phyloP scores from a whole-genome alignment of 2,797 vertebrate genomes.

The Molossus alvarezi region DNA sequence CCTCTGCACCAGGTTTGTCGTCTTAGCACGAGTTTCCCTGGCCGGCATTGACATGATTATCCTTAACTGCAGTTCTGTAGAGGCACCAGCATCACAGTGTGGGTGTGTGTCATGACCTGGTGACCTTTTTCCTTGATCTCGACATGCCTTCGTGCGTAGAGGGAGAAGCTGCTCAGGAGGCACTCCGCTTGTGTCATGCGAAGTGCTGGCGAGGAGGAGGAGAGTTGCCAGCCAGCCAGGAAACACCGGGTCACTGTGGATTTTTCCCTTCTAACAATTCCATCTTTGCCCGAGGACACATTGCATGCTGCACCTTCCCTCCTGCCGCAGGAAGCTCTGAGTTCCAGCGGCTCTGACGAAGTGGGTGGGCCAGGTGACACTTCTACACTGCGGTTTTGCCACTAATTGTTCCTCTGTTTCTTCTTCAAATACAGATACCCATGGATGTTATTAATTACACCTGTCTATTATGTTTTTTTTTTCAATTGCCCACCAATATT shows the following conservation, averaged over 20 bases:
- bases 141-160: constrained; percentile 90
- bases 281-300: constrained; percentile 91
- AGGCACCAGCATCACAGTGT: background rate
- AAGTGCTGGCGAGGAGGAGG: constrained; percentile 89
- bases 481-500: background rate
- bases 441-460: background rate
- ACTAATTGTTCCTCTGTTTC: constrained; percentile 78
- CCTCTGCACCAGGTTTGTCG: background rate
- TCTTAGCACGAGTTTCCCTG: fast-evolving
- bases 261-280: constrained; percentile 94
- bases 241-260: constrained; percentile 95
- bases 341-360: constrained; percentile 77
- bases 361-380: constrained; percentile 78
- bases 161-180: constrained; percentile 94
- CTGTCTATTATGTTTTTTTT: background rate
- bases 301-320: constrained; percentile 88
- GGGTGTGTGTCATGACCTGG: constrained; percentile 76
- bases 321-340: constrained; percentile 90
- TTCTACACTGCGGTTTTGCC: constrained; percentile 84
- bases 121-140: constrained; percentile 87
- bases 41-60: background rate
- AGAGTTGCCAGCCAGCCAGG: constrained; percentile 88
- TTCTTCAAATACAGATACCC: background rate
- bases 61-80: background rate
- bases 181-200: constrained; percentile 94